These are phyloP conservation scores for Grus americana DNA, from an alignment of 2,113 vertebrate species.

Conservation along the genomic window DNA sequence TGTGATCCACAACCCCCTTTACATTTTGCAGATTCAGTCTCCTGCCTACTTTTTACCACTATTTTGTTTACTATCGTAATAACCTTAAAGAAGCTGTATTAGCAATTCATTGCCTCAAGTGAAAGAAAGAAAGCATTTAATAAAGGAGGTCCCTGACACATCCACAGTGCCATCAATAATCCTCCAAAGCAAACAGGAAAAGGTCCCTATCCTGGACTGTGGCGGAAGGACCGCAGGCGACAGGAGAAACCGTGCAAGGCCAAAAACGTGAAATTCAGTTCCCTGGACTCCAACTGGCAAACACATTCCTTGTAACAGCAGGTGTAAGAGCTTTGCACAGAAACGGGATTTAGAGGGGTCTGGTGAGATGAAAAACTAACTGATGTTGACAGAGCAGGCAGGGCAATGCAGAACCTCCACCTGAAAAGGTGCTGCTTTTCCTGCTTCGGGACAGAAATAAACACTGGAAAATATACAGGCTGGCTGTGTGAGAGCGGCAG, in stretches of 20 bases:
- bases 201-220: not conserved
- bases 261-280: not conserved
- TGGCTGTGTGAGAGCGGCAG: not conserved
- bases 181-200: not conserved
- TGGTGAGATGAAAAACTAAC: not conserved
- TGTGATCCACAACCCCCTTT: not conserved
- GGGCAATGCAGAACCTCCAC: not conserved
- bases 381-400: not conserved
- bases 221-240: not conserved
- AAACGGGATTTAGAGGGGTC: not conserved
- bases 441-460: accelerated
- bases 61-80: not conserved
- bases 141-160: too few species aligned
- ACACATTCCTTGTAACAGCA: not conserved
- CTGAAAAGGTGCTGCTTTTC: too few species aligned
- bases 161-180: too few species aligned
- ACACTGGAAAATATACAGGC: not conserved
- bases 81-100: not conserved
- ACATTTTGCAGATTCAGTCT: not conserved
- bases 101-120: not conserved
- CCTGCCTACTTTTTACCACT: not conserved
- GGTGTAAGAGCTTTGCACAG: not conserved
- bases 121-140: not conserved
- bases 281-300: not conserved
- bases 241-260: not conserved